phyloP scores from a whole-genome alignment of 2,113 vertebrate species.

The Atherinomorus stipes region DNA sequence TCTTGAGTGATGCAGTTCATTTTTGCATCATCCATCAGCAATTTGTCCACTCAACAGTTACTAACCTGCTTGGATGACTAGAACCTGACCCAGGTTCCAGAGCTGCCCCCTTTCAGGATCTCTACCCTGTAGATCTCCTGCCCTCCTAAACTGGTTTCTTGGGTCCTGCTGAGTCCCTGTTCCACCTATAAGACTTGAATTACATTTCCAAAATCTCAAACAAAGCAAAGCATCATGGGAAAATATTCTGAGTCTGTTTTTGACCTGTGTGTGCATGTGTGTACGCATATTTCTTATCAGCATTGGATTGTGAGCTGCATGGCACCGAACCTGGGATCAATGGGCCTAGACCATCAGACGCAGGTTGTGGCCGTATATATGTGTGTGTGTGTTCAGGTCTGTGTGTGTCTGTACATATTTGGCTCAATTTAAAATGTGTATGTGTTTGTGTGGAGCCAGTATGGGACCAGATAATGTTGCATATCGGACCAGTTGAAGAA shows the following conservation, averaged over 20 bases:
- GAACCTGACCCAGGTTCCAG: no score
- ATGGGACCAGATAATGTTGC: slow-evolving; percentile 65
- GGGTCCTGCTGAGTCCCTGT: no score
- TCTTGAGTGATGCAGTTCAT: no score
- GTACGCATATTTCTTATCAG: slow-evolving; percentile 55
- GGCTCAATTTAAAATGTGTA: slow-evolving; percentile 20
- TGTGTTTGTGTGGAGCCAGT: slow-evolving; percentile 49
- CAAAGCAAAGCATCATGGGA: no score
- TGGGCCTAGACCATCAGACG: slow-evolving; percentile 63
- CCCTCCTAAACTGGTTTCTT: no score
- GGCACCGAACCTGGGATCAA: slow-evolving; percentile 70
- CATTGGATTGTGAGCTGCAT: slow-evolving; percentile 39
- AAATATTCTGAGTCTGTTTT: neutral
- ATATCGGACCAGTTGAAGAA: slow-evolving; percentile 38
- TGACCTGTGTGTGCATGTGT: neutral
- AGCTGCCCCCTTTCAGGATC: no score
- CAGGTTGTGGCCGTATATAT: slow-evolving; percentile 12
- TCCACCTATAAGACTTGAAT: no score
- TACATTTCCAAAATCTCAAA: no score
- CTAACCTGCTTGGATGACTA: no score
- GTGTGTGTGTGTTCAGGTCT: slow-evolving; percentile 9
- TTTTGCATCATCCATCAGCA: no score
- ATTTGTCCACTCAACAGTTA: no score
- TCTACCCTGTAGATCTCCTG: no score
- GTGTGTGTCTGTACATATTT: slow-evolving; percentile 6